These are phyloP conservation scores for Neotoxoptera formosana DNA, from an alignment of 1,140 invertebrate species.

Conservation along the genomic window DNA sequence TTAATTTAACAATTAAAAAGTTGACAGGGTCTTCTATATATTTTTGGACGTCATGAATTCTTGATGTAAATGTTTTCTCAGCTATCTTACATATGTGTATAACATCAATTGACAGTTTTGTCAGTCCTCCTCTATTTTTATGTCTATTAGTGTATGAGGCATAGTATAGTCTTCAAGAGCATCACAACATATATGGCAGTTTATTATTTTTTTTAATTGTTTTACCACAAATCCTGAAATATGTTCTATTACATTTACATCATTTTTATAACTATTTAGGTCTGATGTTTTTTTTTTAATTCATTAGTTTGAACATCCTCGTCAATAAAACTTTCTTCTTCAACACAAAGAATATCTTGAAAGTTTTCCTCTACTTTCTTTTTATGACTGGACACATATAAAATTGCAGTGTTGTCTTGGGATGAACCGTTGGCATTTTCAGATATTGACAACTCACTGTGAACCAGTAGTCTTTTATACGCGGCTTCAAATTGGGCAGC, in stretches of 20 bases:
- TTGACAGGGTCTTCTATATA: not conserved
- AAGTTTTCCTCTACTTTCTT: no score
- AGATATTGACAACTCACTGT: no score
- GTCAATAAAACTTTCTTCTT: no score
- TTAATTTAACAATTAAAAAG: not conserved
- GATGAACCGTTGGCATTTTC: no score
- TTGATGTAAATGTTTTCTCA: not conserved
- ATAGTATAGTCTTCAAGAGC: no score
- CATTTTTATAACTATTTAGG: not conserved
- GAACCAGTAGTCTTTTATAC: not conserved
- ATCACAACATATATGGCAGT: not conserved
- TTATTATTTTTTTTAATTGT: not conserved
- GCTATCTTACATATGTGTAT: not conserved
- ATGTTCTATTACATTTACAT: not conserved
- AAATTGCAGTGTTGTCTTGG: no score
- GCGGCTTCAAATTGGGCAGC: conserved; percentile 36
- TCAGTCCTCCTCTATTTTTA: not conserved
- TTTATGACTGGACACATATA: no score
- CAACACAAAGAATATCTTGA: no score
- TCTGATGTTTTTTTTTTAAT: no score
- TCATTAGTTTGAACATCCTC: no score
- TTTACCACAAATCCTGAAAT: not conserved
- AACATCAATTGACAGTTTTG: not conserved
- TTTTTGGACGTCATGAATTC: not conserved
- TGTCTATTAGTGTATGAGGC: no score